These are phyloP conservation scores for Coregonus sp. DNA, from an alignment of 2,797 vertebrate genomes.

Conservation along the genomic window DNA sequence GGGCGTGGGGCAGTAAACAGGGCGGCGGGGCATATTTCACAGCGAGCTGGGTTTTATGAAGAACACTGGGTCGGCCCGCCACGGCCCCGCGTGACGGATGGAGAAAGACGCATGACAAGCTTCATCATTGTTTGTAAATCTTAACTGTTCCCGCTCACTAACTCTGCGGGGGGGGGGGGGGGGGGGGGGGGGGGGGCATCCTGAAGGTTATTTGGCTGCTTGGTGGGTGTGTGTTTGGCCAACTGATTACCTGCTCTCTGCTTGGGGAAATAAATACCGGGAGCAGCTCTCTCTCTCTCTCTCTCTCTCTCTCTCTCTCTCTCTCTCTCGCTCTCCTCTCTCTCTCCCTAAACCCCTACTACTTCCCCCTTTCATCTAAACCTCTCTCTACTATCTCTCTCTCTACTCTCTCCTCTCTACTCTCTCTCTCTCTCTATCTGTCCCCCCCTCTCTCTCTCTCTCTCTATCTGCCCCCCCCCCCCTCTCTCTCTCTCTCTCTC, in stretches of 20 bases:
- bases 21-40: slow-evolving; percentile 99
- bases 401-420: neutral
- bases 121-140: slow-evolving; percentile 99
- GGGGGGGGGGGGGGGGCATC: slow-evolving; percentile 84
- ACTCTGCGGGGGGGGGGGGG: slow-evolving; percentile 87
- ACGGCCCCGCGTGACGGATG: slow-evolving; percentile 90
- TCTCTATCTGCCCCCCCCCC: slow-evolving; percentile 7
- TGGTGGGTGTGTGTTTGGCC: slow-evolving; percentile 93
- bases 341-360: no score
- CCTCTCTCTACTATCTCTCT: no score
- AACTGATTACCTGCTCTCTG: slow-evolving; percentile 75
- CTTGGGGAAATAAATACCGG: slow-evolving; percentile 70
- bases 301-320: no score
- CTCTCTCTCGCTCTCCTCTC: slow-evolving; percentile 9
- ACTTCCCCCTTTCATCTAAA: no score
- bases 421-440: slow-evolving; percentile 24
- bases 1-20: slow-evolving; percentile 98
- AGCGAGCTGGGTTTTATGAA: slow-evolving; percentile 99
- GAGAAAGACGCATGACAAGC: slow-evolving; percentile 99
- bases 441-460: no score
- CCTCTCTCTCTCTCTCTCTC: neutral
- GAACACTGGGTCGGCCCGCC: slow-evolving; percentile 94
- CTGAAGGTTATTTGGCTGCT: slow-evolving; percentile 96
- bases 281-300: slow-evolving; percentile 24
- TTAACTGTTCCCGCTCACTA: slow-evolving; percentile 99